A percentile compares a stretch with the other conserved stretches of the same genome.
These are phyloP conservation scores for Sialia sialis DNA, from an alignment of 2,113 vertebrate genomes.

Conservation along the genomic window DNA sequence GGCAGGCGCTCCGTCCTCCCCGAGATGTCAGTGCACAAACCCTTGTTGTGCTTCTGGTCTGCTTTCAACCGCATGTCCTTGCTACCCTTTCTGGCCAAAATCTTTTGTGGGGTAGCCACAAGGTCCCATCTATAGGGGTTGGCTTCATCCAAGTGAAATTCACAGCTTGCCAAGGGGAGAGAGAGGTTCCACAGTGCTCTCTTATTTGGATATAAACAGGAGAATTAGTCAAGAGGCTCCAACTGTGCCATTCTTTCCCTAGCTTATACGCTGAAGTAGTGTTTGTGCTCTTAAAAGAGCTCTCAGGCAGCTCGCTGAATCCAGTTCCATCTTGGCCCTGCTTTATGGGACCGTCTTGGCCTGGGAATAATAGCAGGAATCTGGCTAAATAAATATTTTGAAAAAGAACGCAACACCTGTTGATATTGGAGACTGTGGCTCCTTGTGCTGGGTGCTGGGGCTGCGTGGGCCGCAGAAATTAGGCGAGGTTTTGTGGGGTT, in stretches of 20 bases:
- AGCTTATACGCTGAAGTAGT: constrained; percentile 15
- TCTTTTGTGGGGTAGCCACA: background rate
- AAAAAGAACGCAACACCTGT: constrained; percentile 37
- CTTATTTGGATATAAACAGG: constrained; percentile 38
- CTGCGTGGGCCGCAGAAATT: rapidly evolving
- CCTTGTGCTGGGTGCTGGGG: background rate
- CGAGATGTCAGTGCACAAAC: background rate
- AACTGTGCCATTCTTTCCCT: constrained; percentile 40
- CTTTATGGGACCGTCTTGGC: constrained; percentile 29
- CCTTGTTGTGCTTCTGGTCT: background rate
- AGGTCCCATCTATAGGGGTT: constrained; percentile 20
- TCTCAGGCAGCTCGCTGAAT: constrained; percentile 31
- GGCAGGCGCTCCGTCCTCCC: background rate
- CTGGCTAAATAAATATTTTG: constrained; percentile 23
- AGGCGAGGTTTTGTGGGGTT: background rate
- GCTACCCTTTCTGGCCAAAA: background rate
- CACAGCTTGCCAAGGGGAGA: constrained; percentile 42
- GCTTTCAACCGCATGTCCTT: background rate
- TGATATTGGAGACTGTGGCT: background rate
- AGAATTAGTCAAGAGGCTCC: constrained; percentile 49
- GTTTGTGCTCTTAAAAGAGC: constrained; percentile 35
- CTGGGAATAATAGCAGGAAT: background rate
- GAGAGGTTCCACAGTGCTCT: background rate
- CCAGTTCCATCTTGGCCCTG: background rate
- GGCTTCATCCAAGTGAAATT: background rate